phyloP scores from a whole-genome alignment of 2,113 vertebrate genomes.

The Neodon shergylaensis region DNA sequence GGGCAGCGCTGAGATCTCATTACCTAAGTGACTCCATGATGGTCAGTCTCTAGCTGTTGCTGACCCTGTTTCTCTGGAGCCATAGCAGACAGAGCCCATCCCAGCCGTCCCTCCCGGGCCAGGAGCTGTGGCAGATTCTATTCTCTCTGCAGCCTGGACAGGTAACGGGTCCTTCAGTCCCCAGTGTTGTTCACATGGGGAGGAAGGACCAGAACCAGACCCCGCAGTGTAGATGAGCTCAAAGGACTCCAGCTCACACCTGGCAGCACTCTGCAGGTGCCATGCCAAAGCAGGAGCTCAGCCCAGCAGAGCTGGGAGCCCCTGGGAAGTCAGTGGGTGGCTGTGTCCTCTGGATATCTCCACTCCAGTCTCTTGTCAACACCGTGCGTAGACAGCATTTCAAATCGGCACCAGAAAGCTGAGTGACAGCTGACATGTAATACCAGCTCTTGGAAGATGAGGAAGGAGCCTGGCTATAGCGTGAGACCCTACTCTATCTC shows the following conservation, averaged over 20 bases:
- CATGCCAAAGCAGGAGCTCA: background rate
- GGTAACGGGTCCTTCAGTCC: background rate
- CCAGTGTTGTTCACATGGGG: too few species aligned
- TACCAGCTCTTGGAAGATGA: background rate
- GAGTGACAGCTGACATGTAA: too few species aligned
- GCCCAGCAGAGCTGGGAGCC: background rate
- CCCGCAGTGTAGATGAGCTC: background rate
- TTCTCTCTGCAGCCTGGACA: background rate
- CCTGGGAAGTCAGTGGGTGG: background rate
- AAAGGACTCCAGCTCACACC: background rate
- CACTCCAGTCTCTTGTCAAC: background rate
- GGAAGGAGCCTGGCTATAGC: background rate
- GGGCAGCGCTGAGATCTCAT: background rate
- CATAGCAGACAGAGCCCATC: background rate
- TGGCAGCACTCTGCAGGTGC: background rate
- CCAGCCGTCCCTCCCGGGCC: rapidly evolving
- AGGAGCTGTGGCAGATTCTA: background rate
- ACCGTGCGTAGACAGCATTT: background rate
- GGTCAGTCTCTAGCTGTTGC: background rate
- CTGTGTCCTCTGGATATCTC: background rate
- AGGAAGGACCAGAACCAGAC: background rate
- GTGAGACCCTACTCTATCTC: background rate
- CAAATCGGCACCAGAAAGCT: background rate
- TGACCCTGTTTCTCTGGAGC: background rate
- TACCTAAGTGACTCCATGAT: background rate